Conservation (phyloP, 2,888 invertebrate genomes). For the Sceliomorpha sp. region DNA sequence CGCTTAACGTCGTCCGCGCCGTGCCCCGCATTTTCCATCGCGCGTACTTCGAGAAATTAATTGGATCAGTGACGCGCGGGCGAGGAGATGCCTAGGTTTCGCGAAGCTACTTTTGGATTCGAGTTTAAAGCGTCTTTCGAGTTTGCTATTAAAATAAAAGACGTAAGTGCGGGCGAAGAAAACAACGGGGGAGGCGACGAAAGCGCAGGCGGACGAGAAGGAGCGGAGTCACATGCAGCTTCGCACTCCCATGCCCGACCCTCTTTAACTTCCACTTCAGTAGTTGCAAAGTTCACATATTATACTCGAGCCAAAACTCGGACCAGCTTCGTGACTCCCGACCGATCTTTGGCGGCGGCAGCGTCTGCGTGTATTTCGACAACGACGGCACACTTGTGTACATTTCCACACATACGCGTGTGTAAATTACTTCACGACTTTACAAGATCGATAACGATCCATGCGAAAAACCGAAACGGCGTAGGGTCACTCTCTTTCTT, state of each 20-base stretch:
- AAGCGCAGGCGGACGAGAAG: slow-evolving; percentile 16
- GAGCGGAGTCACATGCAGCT: slow-evolving; percentile 28
- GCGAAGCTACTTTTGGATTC: slow-evolving; percentile 31
- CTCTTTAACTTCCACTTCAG: slow-evolving; percentile 48
- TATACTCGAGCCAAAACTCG: slow-evolving; percentile 48
- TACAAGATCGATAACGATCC: slow-evolving; percentile 11
- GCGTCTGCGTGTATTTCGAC: slow-evolving; percentile 6
- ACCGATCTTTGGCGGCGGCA: slow-evolving; percentile 36
- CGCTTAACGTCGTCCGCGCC: too few species aligned
- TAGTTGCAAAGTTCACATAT: slow-evolving; percentile 52
- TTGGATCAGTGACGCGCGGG: slow-evolving; percentile 16
- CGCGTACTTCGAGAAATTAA: slow-evolving; percentile 15
- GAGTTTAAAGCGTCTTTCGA: slow-evolving; percentile 45
- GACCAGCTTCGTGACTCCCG: slow-evolving; percentile 49
- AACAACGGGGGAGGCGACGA: slow-evolving; percentile 45
- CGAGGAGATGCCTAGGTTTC: not conserved
- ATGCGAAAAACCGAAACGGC: too few species aligned
- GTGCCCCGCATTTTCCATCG: too few species aligned
- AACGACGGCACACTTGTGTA: slow-evolving; percentile 21
- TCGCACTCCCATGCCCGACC: slow-evolving; percentile 26
- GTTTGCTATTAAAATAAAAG: slow-evolving; percentile 53
- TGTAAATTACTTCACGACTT: slow-evolving; percentile 17
- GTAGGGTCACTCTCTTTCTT: too few species aligned
- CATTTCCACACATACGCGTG: not conserved
- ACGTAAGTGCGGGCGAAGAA: slow-evolving; percentile 20